These are phyloP conservation scores for Diachasma alloeum DNA, from an alignment of 1,140 invertebrate species.

Conservation along the genomic window DNA sequence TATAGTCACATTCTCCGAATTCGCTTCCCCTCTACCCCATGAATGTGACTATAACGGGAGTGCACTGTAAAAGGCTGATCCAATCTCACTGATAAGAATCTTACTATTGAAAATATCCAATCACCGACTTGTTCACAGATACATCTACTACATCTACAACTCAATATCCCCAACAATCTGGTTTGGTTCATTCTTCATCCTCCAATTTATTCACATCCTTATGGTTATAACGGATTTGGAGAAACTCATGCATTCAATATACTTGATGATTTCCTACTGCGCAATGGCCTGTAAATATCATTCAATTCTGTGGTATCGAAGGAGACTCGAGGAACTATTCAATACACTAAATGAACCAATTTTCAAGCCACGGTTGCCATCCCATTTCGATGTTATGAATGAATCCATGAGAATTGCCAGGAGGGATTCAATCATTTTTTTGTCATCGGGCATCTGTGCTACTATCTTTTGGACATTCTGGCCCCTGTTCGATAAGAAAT, in stretches of 20 bases:
- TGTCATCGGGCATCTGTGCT: neutral
- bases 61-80: too few species aligned
- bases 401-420: neutral
- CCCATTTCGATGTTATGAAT: neutral
- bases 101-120: too few species aligned
- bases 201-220: neutral
- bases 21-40: too few species aligned
- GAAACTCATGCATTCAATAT: neutral
- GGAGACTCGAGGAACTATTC: neutral
- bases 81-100: too few species aligned
- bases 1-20: too few species aligned
- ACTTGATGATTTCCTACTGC: constrained; percentile 3
- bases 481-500: constrained; percentile 1
- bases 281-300: neutral
- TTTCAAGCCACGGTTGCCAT: neutral
- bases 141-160: neutral
- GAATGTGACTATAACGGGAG: too few species aligned
- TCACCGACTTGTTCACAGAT: neutral
- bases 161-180: neutral
- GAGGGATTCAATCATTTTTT: neutral
- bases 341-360: neutral
- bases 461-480: constrained; percentile 13
- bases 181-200: neutral
- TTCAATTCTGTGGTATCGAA: neutral
- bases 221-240: neutral